Percentiles rank a stretch among this genome's conserved stretches.
These are phyloP conservation scores for Promerops cafer DNA, from an alignment of 2,113 vertebrate genomes.

Conservation along the genomic window DNA sequence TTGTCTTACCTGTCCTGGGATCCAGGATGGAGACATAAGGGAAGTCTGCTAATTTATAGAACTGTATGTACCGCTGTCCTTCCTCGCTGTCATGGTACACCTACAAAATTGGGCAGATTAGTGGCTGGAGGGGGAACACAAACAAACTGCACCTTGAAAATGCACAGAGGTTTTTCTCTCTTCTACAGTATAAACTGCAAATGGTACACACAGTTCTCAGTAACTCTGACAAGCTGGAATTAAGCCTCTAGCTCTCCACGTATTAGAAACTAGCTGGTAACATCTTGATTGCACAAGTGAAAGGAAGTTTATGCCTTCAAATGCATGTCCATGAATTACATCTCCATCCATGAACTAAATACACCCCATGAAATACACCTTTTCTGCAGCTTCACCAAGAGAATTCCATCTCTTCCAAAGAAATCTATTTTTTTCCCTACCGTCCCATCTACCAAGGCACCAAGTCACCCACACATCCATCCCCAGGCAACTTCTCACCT, in stretches of 20 bases:
- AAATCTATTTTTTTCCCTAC: rapidly evolving
- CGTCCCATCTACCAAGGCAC: background rate
- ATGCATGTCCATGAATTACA: background rate
- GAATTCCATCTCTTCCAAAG: background rate
- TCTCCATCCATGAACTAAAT: background rate
- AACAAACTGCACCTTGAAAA: background rate
- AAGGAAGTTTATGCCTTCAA: background rate
- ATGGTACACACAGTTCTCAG: background rate
- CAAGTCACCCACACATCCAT: background rate
- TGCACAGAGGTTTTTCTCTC: rapidly evolving
- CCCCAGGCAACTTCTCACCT: slow-evolving; percentile 70
- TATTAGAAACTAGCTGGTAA: rapidly evolving
- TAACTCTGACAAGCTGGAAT: background rate
- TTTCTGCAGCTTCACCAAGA: background rate
- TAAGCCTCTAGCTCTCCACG: rapidly evolving
- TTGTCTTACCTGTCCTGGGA: slow-evolving; percentile 87
- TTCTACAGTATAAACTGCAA: background rate
- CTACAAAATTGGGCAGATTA: slow-evolving; percentile 64
- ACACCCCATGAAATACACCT: background rate
- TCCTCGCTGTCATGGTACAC: slow-evolving; percentile 99
- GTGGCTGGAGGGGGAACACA: background rate
- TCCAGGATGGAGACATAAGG: slow-evolving; percentile 98
- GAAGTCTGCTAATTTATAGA: slow-evolving; percentile 97
- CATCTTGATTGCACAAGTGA: background rate
- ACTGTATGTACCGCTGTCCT: slow-evolving; percentile 97